Evolutionary conservation across 2,113 vertebrate genomes (phyloP).

Genomic region (Lepus europaeus): DNA sequence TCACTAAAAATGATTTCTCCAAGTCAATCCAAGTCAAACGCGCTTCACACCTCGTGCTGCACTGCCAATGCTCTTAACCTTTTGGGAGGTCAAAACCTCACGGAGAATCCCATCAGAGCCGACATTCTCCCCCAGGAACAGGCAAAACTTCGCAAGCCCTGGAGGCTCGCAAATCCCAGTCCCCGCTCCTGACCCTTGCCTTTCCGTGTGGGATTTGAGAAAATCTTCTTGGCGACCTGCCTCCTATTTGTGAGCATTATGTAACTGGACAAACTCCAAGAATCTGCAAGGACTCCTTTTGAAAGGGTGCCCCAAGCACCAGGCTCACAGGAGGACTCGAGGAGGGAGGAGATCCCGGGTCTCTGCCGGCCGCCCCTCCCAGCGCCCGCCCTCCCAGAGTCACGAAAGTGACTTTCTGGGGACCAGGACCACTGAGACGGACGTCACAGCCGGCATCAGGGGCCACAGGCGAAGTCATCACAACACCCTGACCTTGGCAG

Average conservation of each 20-base stretch:
- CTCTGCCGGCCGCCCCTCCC: constrained; percentile 54
- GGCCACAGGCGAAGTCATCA: constrained; percentile 86
- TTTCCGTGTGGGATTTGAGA: constrained; percentile 4
- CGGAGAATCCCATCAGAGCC: neutral
- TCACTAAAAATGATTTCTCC: neutral
- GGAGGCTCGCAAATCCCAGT: neutral
- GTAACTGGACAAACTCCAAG: neutral
- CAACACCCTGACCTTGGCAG: constrained; percentile 89
- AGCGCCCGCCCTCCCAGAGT: constrained; percentile 80
- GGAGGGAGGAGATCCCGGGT: no score
- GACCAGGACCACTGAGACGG: constrained; percentile 41
- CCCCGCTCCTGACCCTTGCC: neutral
- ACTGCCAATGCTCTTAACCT: neutral
- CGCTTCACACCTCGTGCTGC: neutral
- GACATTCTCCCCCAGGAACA: neutral
- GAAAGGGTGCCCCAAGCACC: neutral
- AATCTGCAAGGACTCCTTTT: neutral
- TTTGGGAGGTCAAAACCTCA: neutral
- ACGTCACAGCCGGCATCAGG: constrained; percentile 79
- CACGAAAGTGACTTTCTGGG: constrained; percentile 84
- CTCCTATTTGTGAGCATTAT: neutral
- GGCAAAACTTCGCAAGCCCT: neutral
- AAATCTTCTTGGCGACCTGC: neutral
- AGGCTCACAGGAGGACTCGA: constrained; percentile 8
- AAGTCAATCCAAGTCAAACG: constrained; percentile 52